These are phyloP conservation scores for Brachypodius melanocephalos DNA, from an alignment of 2,113 vertebrate species.

Conservation along the genomic window DNA sequence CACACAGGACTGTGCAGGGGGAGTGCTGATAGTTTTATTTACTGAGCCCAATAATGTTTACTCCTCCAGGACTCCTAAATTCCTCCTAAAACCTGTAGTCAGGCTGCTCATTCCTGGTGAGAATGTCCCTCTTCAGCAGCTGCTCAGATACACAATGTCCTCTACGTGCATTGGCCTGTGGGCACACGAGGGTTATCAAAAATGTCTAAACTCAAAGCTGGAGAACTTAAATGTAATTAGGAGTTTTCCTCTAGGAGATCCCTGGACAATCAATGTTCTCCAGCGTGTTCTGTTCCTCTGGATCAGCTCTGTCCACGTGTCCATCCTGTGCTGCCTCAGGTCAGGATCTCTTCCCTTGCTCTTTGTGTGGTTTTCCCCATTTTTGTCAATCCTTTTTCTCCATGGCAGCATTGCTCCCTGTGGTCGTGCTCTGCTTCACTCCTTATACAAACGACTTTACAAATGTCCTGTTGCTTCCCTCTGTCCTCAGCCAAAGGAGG, in stretches of 20 bases:
- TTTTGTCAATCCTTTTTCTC: background rate
- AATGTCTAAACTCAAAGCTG: background rate
- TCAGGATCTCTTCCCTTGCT: background rate
- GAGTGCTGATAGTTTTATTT: background rate
- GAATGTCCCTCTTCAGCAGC: background rate
- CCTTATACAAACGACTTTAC: background rate
- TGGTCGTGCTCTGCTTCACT: background rate
- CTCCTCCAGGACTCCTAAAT: background rate
- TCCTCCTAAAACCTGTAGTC: background rate
- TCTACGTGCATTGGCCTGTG: background rate
- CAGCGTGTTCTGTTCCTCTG: background rate
- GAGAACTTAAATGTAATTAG: background rate
- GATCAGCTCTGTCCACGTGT: background rate
- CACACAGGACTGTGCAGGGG: background rate
- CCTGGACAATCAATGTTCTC: background rate
- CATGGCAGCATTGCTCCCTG: background rate
- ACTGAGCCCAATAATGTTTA: background rate
- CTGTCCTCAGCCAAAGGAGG: background rate
- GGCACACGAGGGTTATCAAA: background rate
- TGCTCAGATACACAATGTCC: background rate
- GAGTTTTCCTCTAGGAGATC: background rate
- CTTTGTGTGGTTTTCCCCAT: background rate
- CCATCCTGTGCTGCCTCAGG: background rate
- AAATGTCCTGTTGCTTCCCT: background rate
- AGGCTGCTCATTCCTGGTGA: background rate